phyloP scores from a whole-genome alignment of 2,113 vertebrate genomes.

The Chloebia gouldiae region DNA sequence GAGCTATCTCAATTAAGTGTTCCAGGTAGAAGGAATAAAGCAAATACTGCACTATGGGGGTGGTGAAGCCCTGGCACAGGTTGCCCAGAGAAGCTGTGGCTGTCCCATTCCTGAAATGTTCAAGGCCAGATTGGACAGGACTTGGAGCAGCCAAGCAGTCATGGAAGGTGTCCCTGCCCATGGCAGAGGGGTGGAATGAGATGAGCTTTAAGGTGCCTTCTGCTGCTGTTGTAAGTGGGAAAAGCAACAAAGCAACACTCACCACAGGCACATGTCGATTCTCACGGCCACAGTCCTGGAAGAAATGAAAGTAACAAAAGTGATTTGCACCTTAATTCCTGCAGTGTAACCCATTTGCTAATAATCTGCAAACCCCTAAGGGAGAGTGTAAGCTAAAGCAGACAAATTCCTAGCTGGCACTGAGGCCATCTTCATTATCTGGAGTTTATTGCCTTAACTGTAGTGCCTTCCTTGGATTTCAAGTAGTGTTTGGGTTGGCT shows the following conservation, averaged over 20 bases:
- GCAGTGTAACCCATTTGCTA: background rate
- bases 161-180: background rate
- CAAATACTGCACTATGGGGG: rapidly evolving
- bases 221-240: background rate
- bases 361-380: background rate
- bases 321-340: background rate
- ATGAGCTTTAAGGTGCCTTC: background rate
- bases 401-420: background rate
- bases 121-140: background rate
- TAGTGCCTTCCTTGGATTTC: background rate
- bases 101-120: background rate
- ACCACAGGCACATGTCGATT: conserved; percentile 81
- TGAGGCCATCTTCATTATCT: background rate
- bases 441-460: background rate
- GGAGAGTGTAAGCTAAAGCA: background rate
- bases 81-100: background rate
- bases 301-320: conserved; percentile 10
- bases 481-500: background rate
- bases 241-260: conserved; percentile 59
- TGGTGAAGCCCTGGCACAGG: background rate
- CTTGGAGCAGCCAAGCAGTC: background rate
- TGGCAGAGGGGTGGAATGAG: rapidly evolving
- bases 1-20: background rate
- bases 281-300: conserved; percentile 83
- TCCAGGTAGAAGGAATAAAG: background rate